phyloP scores from a whole-genome alignment of 2,113 vertebrate species.

The Brachyistius frenatus region DNA sequence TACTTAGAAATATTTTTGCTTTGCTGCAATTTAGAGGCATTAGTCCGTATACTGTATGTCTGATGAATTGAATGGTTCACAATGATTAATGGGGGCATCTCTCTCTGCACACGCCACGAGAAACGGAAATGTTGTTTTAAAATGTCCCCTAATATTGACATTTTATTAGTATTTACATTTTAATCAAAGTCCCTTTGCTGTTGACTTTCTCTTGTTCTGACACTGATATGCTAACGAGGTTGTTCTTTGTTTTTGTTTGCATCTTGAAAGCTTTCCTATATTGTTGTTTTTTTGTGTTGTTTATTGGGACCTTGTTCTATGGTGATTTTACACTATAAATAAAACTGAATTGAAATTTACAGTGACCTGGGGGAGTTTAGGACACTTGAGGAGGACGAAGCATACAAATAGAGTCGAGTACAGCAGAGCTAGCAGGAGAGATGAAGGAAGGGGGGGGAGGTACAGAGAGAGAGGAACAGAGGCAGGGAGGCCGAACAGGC shows the following conservation, averaged over 20 bases:
- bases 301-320: too few species aligned
- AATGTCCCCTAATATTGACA: too few species aligned
- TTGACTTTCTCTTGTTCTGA: too few species aligned
- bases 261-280: too few species aligned
- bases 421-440: slow-evolving; percentile 13
- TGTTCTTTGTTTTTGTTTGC: too few species aligned
- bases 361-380: slow-evolving; percentile 18
- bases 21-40: neutral
- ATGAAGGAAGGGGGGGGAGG: slow-evolving; percentile 8
- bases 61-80: neutral
- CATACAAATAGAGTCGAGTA: slow-evolving; percentile 27
- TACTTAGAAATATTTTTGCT: neutral
- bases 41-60: neutral
- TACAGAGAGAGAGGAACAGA: neutral
- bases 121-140: too few species aligned
- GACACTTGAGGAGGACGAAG: slow-evolving; percentile 37
- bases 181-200: too few species aligned
- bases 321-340: too few species aligned
- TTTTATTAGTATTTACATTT: too few species aligned
- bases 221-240: too few species aligned
- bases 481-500: slow-evolving; percentile 4
- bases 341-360: neutral
- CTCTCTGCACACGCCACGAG: too few species aligned
- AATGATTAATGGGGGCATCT: neutral
- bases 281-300: too few species aligned